A percentile compares a stretch with the other conserved stretches of the same genome.
phyloP scores from a whole-genome alignment of 2,888 invertebrate species.

The Spialia ferax region DNA sequence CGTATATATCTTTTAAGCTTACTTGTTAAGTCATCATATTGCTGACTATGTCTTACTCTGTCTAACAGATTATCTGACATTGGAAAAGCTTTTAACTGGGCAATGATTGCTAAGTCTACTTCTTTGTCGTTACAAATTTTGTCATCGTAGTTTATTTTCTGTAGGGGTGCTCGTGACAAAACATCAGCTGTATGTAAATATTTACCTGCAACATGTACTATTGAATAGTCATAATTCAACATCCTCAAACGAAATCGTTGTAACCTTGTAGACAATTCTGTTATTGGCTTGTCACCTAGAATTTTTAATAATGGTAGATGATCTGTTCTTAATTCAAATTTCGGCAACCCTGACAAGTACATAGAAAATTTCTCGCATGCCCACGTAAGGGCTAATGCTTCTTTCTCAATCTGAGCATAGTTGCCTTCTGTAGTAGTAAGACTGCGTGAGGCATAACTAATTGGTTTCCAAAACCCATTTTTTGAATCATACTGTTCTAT shows the following conservation, averaged over 20 bases:
- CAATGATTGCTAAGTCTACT: slow-evolving; percentile 6
- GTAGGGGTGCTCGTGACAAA: not conserved
- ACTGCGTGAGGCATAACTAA: slow-evolving; percentile 7
- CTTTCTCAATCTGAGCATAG: slow-evolving; percentile 14
- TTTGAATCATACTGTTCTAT: slow-evolving; percentile 5
- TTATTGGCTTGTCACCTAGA: slow-evolving; percentile 12
- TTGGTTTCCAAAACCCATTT: not conserved
- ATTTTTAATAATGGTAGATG: slow-evolving; percentile 5
- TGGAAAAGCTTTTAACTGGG: not conserved
- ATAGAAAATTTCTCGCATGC: slow-evolving; percentile 12
- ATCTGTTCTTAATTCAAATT: slow-evolving; percentile 13
- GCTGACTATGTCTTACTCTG: not conserved
- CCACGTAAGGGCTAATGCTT: slow-evolving; percentile 13
- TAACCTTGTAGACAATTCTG: slow-evolving; percentile 12
- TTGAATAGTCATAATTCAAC: slow-evolving; percentile 1
- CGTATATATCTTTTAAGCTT: not conserved
- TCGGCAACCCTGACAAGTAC: slow-evolving; percentile 6
- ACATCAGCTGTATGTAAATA: slow-evolving; percentile 14
- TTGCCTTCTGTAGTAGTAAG: slow-evolving; percentile 2
- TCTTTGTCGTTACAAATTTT: not conserved
- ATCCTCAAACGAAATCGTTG: slow-evolving; percentile 7
- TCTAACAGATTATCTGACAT: not conserved
- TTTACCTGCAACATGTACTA: slow-evolving; percentile 11
- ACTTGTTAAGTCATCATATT: not conserved
- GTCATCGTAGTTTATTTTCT: not conserved